Evolutionary conservation across 2,113 vertebrate species (phyloP).

Genomic region (Campylomormyrus tamandua): DNA sequence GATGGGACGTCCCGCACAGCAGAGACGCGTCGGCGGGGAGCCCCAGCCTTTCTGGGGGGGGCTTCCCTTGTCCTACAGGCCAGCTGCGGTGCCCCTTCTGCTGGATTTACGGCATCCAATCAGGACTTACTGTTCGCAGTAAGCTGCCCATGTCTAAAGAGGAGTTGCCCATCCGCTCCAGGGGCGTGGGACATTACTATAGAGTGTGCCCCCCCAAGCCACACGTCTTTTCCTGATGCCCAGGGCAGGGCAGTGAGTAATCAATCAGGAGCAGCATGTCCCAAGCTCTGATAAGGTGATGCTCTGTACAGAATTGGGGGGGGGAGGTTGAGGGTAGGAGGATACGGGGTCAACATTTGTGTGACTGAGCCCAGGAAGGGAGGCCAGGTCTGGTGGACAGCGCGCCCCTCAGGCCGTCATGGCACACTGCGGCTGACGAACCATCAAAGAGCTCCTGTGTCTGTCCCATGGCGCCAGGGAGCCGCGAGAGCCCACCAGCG

Average conservation of each 20-base stretch:
- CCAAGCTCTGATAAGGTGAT: slow-evolving; percentile 23
- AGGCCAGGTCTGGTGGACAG: neutral
- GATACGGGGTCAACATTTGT: neutral
- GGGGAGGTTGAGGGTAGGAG: neutral
- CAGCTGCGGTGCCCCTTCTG: neutral
- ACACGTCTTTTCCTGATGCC: neutral
- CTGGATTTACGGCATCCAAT: neutral
- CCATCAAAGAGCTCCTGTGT: neutral
- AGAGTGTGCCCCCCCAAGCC: neutral
- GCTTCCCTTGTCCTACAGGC: neutral
- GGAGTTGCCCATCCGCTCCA: neutral
- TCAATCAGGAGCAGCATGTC: slow-evolving; percentile 12
- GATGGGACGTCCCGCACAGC: neutral
- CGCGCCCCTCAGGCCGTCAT: neutral
- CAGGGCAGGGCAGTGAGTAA: neutral
- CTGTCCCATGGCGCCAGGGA: neutral
- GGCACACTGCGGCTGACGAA: neutral
- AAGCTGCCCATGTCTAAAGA: neutral
- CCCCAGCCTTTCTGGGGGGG: neutral
- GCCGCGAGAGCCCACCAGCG: neutral
- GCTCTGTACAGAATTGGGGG: neutral
- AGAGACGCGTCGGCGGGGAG: neutral
- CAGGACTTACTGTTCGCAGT: neutral
- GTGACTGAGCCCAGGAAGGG: neutral
- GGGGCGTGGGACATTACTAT: neutral